Base-by-base conservation (phyloP, 2,113 vertebrate species). In the Caranx ignobilis region DNA sequence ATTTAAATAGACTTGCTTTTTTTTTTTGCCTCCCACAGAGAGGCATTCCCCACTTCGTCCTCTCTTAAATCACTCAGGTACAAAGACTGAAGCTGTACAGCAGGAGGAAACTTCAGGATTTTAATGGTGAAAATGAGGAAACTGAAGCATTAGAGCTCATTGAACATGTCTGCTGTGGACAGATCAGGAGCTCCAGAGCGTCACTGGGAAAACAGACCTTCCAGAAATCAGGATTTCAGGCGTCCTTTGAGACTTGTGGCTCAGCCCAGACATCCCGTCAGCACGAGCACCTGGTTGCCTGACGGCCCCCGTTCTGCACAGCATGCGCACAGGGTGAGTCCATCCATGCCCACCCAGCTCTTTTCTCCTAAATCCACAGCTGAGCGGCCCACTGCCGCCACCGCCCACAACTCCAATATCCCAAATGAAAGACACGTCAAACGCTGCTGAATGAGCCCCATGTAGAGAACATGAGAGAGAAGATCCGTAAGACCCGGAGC, bases 251-350 rank as follows among this genome's bases (percentile, higher is more conserved):
- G 69, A 54, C 52, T 50, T 56, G 63, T 61, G 76, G 59, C 76
- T 60, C 67, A 64, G 34, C 76, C 75, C 43, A 35, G 81, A 72
- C 82, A 21, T 74, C 82, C 75, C 3, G 35, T 79, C 80, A 41
- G 54, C 84, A 55, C 3, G 71, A 87, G 71, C 73, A 65, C 71
- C 90, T 84, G 91, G 77, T 82, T 6, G 18, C 74, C 84, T 3
- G 55, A 71, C 7, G 41, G 56, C 79, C 74, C 83, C 74, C 21
- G 41, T 69, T 69, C 79, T 12, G 68, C 83, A 26, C 82, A 45
- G 67, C 78, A 32, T 47, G 54, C 64, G 19, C 65, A 81, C 79
- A 69, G 64, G 91, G 94, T 95, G 87, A 94, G 94, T 95, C 72
- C 71, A 31, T 75, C 71, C 82, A 57, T 74, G 81, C 83, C 78